These are phyloP conservation scores for Artemia franciscana DNA, from an alignment of 1,140 invertebrate genomes.

Conservation along the genomic window DNA sequence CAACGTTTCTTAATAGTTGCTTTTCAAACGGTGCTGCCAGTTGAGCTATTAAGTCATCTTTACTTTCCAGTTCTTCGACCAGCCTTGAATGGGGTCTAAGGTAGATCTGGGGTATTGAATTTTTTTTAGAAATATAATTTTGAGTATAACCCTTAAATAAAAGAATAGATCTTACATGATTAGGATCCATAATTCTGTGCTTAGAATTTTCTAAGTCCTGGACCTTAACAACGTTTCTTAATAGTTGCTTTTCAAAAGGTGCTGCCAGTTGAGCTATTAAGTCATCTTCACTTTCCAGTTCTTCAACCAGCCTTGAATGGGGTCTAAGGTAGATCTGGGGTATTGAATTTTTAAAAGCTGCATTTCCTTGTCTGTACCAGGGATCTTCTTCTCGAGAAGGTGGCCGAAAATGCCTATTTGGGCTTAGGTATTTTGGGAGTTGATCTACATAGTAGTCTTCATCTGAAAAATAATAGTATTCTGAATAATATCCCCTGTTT, in stretches of 20 bases:
- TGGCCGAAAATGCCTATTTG: neutral
- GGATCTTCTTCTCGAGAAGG: neutral
- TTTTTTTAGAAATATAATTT: too few relatives aligned
- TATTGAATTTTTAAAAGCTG: neutral
- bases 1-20: too few relatives aligned
- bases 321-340: neutral
- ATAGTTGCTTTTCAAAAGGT: too few relatives aligned
- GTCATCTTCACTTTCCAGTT: neutral
- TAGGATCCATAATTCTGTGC: too few relatives aligned
- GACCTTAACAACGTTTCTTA: too few relatives aligned
- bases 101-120: neutral
- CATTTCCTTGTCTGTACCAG: neutral
- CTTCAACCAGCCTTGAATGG: neutral
- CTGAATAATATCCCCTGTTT: too few relatives aligned
- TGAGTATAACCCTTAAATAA: too few relatives aligned
- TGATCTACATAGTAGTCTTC: neutral
- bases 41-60: neutral
- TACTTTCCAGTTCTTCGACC: neutral
- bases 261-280: neutral
- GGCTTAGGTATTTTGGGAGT: neutral
- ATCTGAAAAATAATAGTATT: too few relatives aligned
- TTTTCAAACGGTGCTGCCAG: too few relatives aligned
- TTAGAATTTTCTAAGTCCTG: too few relatives aligned
- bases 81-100: neutral
- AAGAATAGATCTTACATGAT: too few relatives aligned